A percentile compares a stretch with the other conserved stretches of the same genome.
Evolutionary conservation across 92 coral and sea anemone genomes (phyloP).

Genomic region (Pocillopora grandis): DNA sequence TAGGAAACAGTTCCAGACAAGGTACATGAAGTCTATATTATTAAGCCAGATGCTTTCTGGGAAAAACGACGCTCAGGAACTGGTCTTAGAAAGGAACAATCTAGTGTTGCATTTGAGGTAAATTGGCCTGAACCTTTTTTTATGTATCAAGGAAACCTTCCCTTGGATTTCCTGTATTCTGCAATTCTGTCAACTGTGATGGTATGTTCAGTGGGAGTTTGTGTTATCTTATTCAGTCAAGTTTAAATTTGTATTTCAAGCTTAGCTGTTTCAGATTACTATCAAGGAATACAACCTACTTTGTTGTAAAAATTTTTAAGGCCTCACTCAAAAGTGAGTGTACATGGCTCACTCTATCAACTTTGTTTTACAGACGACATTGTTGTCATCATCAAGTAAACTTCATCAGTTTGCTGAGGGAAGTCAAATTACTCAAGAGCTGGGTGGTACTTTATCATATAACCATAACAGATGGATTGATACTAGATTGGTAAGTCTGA

Average conservation of each 20-base stretch:
- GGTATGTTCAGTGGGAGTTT: no score
- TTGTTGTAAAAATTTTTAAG: no score
- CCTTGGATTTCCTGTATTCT: no score
- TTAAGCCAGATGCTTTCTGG: constrained; percentile 99
- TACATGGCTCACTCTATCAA: neutral
- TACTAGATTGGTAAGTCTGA: constrained; percentile 76
- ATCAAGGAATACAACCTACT: no score
- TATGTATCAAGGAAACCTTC: no score
- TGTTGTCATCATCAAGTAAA: constrained; percentile 85
- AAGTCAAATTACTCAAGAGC: constrained; percentile 79
- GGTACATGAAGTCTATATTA: constrained; percentile 79
- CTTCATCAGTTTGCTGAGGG: constrained; percentile 88
- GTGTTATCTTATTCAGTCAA: no score
- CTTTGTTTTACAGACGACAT: constrained; percentile 72
- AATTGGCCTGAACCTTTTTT: neutral
- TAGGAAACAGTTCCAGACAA: constrained; percentile 84
- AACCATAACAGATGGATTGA: constrained; percentile 93
- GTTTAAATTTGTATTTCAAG: no score
- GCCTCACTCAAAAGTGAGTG: no score
- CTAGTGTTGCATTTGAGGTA: constrained; percentile 83
- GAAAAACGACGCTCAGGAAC: constrained; percentile 94
- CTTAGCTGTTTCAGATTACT: no score
- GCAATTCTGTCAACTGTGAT: no score
- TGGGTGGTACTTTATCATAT: constrained; percentile 87
- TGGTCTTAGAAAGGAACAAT: constrained; percentile 80